phyloP scores from a whole-genome alignment of 2,888 invertebrate species.

The Tachystola acroxantha region DNA sequence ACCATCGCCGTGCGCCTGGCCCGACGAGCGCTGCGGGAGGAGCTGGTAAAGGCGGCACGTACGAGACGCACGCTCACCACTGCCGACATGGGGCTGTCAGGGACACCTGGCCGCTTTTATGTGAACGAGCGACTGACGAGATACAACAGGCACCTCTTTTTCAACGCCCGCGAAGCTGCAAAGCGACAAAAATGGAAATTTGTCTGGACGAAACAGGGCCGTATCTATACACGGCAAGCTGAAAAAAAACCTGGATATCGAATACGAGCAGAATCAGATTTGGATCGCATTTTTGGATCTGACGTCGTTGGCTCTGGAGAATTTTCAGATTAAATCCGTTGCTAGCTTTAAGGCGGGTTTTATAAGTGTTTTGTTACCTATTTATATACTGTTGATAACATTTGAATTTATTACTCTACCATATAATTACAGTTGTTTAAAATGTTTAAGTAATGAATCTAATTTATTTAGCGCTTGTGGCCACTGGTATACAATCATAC shows the following conservation, averaged over 20 bases:
- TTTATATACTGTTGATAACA: too few relatives aligned
- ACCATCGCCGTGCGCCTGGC: slow-evolving; percentile 3
- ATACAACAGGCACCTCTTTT: slow-evolving; percentile 6
- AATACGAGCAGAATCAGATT: neutral
- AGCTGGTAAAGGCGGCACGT: slow-evolving; percentile 5
- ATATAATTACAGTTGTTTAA: too few relatives aligned
- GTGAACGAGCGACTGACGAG: slow-evolving; percentile 10
- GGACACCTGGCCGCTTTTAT: slow-evolving; percentile 5
- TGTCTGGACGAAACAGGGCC: neutral
- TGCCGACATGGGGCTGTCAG: neutral
- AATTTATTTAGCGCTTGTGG: too few relatives aligned
- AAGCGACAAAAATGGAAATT: neutral
- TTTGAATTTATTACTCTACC: too few relatives aligned
- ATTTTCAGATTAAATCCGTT: too few relatives aligned
- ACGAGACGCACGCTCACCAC: slow-evolving; percentile 5
- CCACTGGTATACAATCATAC: too few relatives aligned
- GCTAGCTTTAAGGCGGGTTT: too few relatives aligned
- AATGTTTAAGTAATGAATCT: too few relatives aligned
- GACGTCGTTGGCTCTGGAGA: neutral
- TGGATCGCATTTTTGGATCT: neutral
- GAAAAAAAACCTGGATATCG: too few relatives aligned
- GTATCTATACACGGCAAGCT: neutral
- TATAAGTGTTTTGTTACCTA: too few relatives aligned
- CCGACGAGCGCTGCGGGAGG: slow-evolving; percentile 1
- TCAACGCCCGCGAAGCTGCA: neutral